Evolutionary conservation across 2,888 invertebrate species (phyloP), one percentile per base, ranked within the genome.

Genomic region (Smittia sp.): DNA sequence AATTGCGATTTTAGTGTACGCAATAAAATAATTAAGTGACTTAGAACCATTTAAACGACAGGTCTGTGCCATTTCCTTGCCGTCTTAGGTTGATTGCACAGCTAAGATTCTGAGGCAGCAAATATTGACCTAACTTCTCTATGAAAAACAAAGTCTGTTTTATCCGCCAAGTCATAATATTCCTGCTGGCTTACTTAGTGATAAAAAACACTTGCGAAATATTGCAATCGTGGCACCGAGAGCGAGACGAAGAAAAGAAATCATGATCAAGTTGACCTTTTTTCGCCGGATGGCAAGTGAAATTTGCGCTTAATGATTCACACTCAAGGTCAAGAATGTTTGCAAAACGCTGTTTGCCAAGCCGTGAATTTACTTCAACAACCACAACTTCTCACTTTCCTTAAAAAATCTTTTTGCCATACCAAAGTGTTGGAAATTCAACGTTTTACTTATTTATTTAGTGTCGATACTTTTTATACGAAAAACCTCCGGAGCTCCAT

Each of bases 401-500:
- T n/a, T n/a, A 32, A 32, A 32, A 46, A 46, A 46, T 46, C 15
- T 46, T n/a, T 58, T 58, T 58, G 58, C 58, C 58, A 58, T 58
- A 58, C 58, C 58, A 58, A 58, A 58, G 58, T 24, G 58, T 58
- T 58, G 2, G 24, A 11, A n/a, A 9, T 39, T 9, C 39, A 39
- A 39, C 39, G 39, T 39, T 39, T 39, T 9, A n/a, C n/a, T 46
- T 46, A 58, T 58, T 58, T 58, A 22, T 58, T 46, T 46, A 46
- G 11, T n/a, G 6, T 46, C 18, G 58, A 24, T 58, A 22, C 13
- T 58, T 58, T 58, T 18, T 22, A 58, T 24, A n/a, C 52, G 2
- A 22, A 11, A 20, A 18, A 58, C 11, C 20, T 58, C 22, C 24
- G 20, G 24, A 20, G 58, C 2, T 7, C 58, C 58, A 58, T 24